Percentiles rank a stretch among this genome's conserved stretches.
Conservation (phyloP, 2,113 vertebrate genomes). For the Lipophrys pholis region DNA sequence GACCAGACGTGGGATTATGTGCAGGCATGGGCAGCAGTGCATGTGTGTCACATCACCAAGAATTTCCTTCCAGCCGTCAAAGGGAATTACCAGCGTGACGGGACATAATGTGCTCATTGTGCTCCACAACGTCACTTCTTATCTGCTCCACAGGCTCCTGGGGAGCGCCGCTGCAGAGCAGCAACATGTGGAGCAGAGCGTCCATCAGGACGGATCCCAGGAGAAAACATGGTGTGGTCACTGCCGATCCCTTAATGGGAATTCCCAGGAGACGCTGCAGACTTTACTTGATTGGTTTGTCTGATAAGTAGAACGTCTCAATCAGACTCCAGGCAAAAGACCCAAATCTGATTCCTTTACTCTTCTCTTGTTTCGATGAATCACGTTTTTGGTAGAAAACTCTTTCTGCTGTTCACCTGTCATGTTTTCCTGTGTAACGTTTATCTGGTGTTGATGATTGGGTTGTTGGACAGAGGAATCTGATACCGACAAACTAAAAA, state of each 20-base stretch:
- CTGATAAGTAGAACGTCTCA: neutral
- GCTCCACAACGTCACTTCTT: slow-evolving; percentile 39
- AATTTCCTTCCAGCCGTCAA: slow-evolving; percentile 60
- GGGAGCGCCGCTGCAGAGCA: neutral
- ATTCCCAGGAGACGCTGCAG: neutral
- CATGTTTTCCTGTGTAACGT: no score
- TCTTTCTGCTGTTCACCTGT: no score
- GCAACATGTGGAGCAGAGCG: neutral
- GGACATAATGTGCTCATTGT: slow-evolving; percentile 58
- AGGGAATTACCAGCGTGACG: slow-evolving; percentile 46
- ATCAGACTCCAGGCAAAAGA: no score
- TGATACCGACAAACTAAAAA: no score
- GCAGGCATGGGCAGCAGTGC: slow-evolving; percentile 50
- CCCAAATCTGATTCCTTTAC: no score
- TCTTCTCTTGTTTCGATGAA: no score
- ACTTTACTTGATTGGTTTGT: neutral
- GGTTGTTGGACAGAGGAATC: no score
- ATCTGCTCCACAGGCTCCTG: neutral
- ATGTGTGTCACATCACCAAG: slow-evolving; percentile 53
- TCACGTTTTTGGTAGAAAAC: no score
- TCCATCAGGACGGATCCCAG: neutral
- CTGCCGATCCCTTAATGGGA: no score
- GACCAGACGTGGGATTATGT: slow-evolving; percentile 36
- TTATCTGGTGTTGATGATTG: no score
- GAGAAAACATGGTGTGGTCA: no score